A percentile compares a stretch with the other conserved stretches of the same genome.
phyloP scores from a whole-genome alignment of 2,113 vertebrate species.

The Amblyopsis rosae region DNA sequence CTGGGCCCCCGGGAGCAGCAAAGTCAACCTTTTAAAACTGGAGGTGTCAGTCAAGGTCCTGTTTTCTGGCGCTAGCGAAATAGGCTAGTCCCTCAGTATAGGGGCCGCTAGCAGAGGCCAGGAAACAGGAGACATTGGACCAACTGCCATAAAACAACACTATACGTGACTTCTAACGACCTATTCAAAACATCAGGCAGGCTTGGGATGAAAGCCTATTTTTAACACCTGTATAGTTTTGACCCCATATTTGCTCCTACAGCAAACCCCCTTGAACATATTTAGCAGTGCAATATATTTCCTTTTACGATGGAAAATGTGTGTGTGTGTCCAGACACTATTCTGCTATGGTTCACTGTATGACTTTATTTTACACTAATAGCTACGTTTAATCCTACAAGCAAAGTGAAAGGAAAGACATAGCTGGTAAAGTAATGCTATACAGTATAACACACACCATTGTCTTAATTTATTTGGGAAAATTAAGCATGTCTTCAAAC shows the following conservation, averaged over 20 bases:
- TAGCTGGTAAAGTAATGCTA: not conserved
- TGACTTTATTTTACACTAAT: not conserved
- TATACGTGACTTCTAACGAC: conserved; percentile 32
- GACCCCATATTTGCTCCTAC: conserved; percentile 8
- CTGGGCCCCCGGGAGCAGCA: conserved; percentile 61
- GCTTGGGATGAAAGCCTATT: conserved; percentile 3
- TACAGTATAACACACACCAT: not conserved
- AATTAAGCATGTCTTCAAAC: conserved; percentile 29
- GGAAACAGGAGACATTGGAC: conserved; percentile 51
- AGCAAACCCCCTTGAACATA: not conserved
- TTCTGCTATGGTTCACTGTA: conserved; percentile 21
- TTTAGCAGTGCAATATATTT: not conserved
- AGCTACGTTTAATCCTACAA: no score
- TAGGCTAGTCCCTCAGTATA: conserved; percentile 47
- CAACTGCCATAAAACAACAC: conserved; percentile 48
- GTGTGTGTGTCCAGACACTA: not conserved
- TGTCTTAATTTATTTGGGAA: conserved; percentile 24
- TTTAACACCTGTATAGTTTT: conserved; percentile 29
- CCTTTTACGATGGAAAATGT: conserved; percentile 5
- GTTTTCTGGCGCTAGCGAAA: conserved; percentile 55
- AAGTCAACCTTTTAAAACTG: conserved; percentile 72
- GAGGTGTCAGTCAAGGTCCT: conserved; percentile 67
- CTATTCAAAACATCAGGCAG: conserved; percentile 29
- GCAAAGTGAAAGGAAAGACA: no score
- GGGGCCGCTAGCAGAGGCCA: conserved; percentile 48